Base-by-base conservation (phyloP, 2,888 invertebrate species). In the Agriopis marginaria region DNA sequence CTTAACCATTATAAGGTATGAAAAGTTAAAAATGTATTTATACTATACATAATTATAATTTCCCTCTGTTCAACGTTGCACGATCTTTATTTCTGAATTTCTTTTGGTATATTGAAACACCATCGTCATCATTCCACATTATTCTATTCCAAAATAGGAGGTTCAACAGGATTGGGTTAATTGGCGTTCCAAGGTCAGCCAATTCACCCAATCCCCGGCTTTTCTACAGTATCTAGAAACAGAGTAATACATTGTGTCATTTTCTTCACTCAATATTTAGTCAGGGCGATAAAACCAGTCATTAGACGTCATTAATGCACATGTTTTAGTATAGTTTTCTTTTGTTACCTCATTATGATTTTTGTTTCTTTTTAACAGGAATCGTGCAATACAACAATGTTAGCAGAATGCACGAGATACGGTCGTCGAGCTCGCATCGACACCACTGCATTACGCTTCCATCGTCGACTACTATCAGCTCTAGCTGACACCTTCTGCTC, bases 1-100 rank as follows among this genome's bases (percentile, higher is more conserved):
- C 94, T 96, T 77, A 96, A 96, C 82, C 96, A 96, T 89, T 96
- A 97, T 80, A 95, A 96, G 88, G 93, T 93, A 86, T 86, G 53
- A 63, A 51, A 56, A 14, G 45, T 54, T 66, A 17, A 3, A 47
- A 47, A 11, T 7, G 3, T 12, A 7, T 47, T 2, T 32, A 32
- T 32, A 32, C 32, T 3, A 32, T 32, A 32, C 32, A 32, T 32
- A 32, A 32, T 32, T 32, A 1, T 32, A 32, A 32, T 32, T 32
- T 4, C 32, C 7, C n/a, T 49, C n/a, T n/a, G 4, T 11, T 45
- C 10, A n/a, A 45, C 11, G 14, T 49, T 49, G 49, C 7, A 49
- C 9, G 42, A 42, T 42, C 0, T 8, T 9, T 42, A 50, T 50
- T 50, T 50, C 11, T 9, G 10, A 45, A 45, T 45, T 45, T n/a